Percentiles rank a stretch among this genome's conserved stretches.
Evolutionary conservation across 2,797 vertebrate species (phyloP).

Genomic region (Pseudochirops cupreus): DNA sequence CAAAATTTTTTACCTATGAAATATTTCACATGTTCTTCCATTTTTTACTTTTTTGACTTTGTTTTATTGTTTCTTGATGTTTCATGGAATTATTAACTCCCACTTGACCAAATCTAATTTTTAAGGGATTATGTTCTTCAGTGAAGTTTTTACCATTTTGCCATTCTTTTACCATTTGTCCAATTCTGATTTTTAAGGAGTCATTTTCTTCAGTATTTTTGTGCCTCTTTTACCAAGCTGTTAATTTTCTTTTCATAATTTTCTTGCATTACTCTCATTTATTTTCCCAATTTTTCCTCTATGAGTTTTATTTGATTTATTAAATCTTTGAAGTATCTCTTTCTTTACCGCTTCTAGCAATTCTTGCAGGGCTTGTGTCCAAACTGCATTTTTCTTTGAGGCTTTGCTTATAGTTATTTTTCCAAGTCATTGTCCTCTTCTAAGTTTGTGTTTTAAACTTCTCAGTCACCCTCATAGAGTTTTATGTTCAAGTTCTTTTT

Average conservation of each 20-base stretch:
- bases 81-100: neutral
- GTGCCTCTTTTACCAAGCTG: neutral
- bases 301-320: neutral
- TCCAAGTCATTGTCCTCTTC: neutral
- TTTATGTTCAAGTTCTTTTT: neutral
- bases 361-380: neutral
- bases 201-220: neutral
- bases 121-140: neutral
- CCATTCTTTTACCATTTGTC: neutral
- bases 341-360: neutral
- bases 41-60: neutral
- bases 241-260: neutral
- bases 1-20: neutral
- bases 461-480: neutral
- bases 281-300: neutral
- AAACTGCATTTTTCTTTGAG: neutral
- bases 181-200: neutral
- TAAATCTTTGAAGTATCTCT: neutral
- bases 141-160: neutral
- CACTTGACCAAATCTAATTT: neutral
- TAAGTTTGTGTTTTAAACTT: neutral
- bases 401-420: neutral
- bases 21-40: neutral
- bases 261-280: neutral
- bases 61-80: neutral